These are phyloP conservation scores for Muschampia plurimacula DNA, from an alignment of 2,888 invertebrate genomes.

Conservation along the genomic window DNA sequence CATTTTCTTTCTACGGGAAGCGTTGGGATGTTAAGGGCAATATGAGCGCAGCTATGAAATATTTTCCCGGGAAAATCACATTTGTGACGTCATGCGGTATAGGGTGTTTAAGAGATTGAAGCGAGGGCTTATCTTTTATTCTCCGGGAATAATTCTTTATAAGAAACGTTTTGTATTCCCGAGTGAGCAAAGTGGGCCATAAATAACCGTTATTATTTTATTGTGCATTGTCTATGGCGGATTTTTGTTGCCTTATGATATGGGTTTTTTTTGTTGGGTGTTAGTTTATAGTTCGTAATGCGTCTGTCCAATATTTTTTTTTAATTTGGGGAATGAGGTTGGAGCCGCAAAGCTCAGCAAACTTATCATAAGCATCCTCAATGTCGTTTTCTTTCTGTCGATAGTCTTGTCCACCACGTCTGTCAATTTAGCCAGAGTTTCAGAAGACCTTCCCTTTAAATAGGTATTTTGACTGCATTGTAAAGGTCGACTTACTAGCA, in stretches of 20 bases:
- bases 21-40: slow-evolving; percentile 33
- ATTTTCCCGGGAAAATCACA: slow-evolving; percentile 35
- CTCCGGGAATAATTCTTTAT: slow-evolving; percentile 23
- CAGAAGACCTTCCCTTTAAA: no score
- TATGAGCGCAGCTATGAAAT: slow-evolving; percentile 31
- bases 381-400: no score
- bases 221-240: background rate
- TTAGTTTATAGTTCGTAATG: background rate
- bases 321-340: no score
- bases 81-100: slow-evolving; percentile 36
- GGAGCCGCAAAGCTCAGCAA: no score
- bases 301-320: no score
- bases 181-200: slow-evolving; percentile 10
- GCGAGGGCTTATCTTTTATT: slow-evolving; percentile 31
- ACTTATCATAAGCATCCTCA: no score
- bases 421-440: no score
- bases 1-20: slow-evolving; percentile 26
- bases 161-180: slow-evolving; percentile 15
- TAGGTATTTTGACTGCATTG: no score
- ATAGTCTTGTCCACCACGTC: no score
- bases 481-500: no score
- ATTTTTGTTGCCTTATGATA: background rate
- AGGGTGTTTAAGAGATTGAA: slow-evolving; percentile 30
- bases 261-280: background rate
- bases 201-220: slow-evolving; percentile 16